Base-by-base conservation (phyloP, 2,113 vertebrate species). In the Sciurus niger region DNA sequence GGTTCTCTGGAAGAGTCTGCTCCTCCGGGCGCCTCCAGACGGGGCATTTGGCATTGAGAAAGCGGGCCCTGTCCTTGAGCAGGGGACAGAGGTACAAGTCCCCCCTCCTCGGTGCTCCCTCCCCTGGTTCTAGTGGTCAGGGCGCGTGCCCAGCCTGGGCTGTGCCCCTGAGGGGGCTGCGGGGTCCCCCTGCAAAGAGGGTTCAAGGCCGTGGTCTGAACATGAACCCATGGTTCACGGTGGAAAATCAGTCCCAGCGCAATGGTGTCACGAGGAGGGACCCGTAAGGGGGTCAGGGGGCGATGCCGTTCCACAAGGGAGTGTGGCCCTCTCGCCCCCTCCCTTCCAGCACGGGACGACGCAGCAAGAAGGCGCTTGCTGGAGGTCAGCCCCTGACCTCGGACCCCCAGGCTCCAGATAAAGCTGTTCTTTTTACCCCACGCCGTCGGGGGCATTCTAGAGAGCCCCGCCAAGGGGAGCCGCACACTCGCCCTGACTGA, bases 61-160 rank as follows among this genome's bases (percentile, higher is more conserved):
- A 90, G 78, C 43, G 6, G 17, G 24, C 37, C n/a, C 14, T 84
- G 95, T 93, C 93, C 93, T 96, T 82, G 96, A 67, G n/a, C 8
- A 22, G 67, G 10, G 16, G n/a, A 12, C 5, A 8, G 60, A 88
- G 43, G 46, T 9, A n/a, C 40, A 80, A 32, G 24, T 3, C 34
- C 18, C 63, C 48, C 32, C 16, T 1, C 67, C 25, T 16, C 3
- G 60, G 60, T 11, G 25, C 25, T 28, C 24, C 60, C 60, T 63
- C 3, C 8, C 60, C 18, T 3, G 60, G 60, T 53, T 53, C 53
- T 53, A 53, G 53, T 48, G 55, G 55, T 58, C 55, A 58, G 55
- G 20, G 55, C 55, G 3, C 18, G 55, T 18, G 4, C 20, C 14
- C 58, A 63, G 60, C 60, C 60, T 25, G 60, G 24, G 24, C 60